Evolutionary conservation across 2,797 vertebrate species (phyloP).

Genomic region (Furcifer pardalis): DNA sequence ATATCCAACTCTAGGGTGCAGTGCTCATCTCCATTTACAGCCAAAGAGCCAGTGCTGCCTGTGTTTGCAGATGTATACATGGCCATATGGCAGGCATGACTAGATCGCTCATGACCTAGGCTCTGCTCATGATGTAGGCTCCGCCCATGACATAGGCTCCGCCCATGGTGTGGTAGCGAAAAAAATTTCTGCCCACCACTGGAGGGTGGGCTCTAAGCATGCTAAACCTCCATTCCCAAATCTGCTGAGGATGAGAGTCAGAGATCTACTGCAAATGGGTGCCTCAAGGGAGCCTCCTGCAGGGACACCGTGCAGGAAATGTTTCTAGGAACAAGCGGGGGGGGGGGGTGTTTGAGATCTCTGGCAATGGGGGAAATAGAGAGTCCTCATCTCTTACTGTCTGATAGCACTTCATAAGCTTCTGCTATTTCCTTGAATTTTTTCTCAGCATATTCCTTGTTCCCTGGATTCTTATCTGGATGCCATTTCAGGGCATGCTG

Average conservation of each 20-base stretch:
- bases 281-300: background rate
- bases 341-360: no score
- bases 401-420: slow-evolving; percentile 88
- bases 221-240: background rate
- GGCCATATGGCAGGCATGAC: no score
- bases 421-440: slow-evolving; percentile 89
- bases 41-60: no score
- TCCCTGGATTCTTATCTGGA: slow-evolving; percentile 87
- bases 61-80: no score
- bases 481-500: slow-evolving; percentile 85
- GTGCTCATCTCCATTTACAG: no score
- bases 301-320: background rate
- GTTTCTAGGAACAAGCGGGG: background rate
- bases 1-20: no score
- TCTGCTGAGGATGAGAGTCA: background rate
- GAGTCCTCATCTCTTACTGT: slow-evolving; percentile 73
- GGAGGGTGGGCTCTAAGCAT: background rate
- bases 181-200: no score
- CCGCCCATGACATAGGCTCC: no score
- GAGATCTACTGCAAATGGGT: background rate
- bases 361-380: background rate
- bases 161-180: no score
- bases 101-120: no score
- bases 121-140: no score
- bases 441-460: slow-evolving; percentile 83